A percentile compares a stretch with the other conserved stretches of the same genome.
These are phyloP conservation scores for Plutella xylostella DNA, from an alignment of 2,888 invertebrate species.

Conservation along the genomic window DNA sequence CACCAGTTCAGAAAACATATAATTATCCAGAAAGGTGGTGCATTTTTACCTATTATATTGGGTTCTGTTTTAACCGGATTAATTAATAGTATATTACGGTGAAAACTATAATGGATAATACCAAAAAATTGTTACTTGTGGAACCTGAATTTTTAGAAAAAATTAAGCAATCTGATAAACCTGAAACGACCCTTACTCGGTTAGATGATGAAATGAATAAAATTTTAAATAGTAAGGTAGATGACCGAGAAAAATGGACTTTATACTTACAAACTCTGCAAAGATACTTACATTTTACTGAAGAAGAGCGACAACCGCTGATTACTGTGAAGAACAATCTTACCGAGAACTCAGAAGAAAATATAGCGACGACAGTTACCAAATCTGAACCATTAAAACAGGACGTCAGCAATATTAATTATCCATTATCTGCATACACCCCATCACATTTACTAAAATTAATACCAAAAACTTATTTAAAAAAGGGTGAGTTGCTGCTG, in stretches of 20 bases:
- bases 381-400: too few species aligned
- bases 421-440: too few species aligned
- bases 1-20: constrained; percentile 17
- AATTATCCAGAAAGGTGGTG: constrained; percentile 20
- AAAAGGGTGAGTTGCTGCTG: constrained; percentile 19
- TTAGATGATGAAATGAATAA: constrained; percentile 19
- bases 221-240: constrained; percentile 16
- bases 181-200: constrained; percentile 12
- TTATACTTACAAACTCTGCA: constrained; percentile 21
- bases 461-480: constrained; percentile 17
- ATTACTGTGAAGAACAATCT: constrained; percentile 11
- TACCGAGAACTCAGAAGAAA: neutral
- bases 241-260: constrained; percentile 20
- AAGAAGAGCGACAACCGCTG: constrained; percentile 17
- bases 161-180: constrained; percentile 8
- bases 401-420: constrained; percentile 1
- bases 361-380: too few species aligned
- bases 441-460: constrained; percentile 10
- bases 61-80: constrained; percentile 19
- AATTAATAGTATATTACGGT: constrained; percentile 9
- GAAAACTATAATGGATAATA: constrained; percentile 10
- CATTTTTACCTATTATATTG: constrained; percentile 20
- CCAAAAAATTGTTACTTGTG: constrained; percentile 19
- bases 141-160: constrained; percentile 19
- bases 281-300: constrained; percentile 20